Evolutionary conservation across 2,888 invertebrate genomes (phyloP).

Genomic region (Epistrophella euchroma): DNA sequence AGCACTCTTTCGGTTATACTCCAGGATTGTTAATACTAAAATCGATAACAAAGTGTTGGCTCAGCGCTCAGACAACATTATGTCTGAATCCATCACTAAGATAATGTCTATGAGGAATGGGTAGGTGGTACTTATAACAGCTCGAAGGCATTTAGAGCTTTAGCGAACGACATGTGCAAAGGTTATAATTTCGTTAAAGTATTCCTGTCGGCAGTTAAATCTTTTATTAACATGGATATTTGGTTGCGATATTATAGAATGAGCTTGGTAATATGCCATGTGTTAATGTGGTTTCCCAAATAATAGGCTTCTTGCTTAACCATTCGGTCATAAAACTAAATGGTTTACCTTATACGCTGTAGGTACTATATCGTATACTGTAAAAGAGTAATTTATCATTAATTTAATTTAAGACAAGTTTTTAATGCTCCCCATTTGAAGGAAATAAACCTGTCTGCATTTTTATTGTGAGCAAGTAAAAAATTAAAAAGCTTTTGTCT

Average conservation of each 20-base stretch:
- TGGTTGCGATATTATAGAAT: not conserved
- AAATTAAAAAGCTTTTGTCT: not conserved
- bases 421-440: not conserved
- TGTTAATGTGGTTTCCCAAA: slow-evolving; percentile 3
- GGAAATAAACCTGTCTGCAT: not conserved
- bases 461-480: not conserved
- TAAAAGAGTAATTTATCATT: not conserved
- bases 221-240: slow-evolving; percentile 12
- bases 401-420: not conserved
- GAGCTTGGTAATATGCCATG: not conserved
- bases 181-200: not conserved
- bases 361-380: not conserved
- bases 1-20: not conserved
- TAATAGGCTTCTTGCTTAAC: not conserved
- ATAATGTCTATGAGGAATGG: not conserved
- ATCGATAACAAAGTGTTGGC: slow-evolving; percentile 16
- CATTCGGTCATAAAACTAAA: not conserved
- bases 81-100: not conserved
- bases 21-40: not conserved
- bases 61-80: not conserved
- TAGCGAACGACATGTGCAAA: slow-evolving; percentile 4
- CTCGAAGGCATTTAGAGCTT: not conserved
- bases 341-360: not conserved
- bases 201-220: slow-evolving; percentile 14
- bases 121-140: slow-evolving; percentile 1